Evolutionary conservation across 2,113 vertebrate genomes (phyloP), one percentile per base, ranked within the genome.

Genomic region (Strix aluco): DNA sequence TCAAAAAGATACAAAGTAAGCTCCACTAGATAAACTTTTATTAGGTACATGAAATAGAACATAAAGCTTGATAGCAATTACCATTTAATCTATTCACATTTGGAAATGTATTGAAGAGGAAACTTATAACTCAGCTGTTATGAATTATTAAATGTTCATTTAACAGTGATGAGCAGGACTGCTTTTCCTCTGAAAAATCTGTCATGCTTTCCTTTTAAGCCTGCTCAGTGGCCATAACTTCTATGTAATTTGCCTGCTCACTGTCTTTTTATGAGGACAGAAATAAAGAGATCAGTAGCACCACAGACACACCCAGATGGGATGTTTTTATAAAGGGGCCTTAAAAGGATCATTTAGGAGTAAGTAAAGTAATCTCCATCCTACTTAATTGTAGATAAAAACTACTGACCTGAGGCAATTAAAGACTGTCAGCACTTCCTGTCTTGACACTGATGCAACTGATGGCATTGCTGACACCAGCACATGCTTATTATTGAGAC

Each of bases 1-100:
- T 98, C 95, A 97, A 97, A 97, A 96, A 95, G 92, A 97, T 97
- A 95, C 91, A 96, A 97, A 97, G 94, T 85, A 88, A 97, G 96
- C 95, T 97, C 87, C 79, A 51, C 92, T 97, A 98, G 96, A 98
- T 97, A 98, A 97, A 97, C 94, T 98, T 98, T 98, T 98, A 98
- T 97, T 97, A 96, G 90, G 82, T 92, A 96, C 95, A 97, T 97
- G 97, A 97, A 98, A 97, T 67, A 97, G 97, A 96, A 97, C 97
- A 97, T 98, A 98, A 98, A 98, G 96, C 97, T 96, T 98, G 95
- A 97, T 95, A 96, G 97, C 97, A 98, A 97, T 98, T 98, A 96
- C 96, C 94, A 86, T 95, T 97, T 98, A 98, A 98, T 98, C 97
- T 98, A 82, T 97, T 98, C 97, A 92, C 87, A 23, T 98, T 98